Evolutionary conservation across 2,797 vertebrate genomes (phyloP).

Genomic region (Brachyalestes nurse): DNA sequence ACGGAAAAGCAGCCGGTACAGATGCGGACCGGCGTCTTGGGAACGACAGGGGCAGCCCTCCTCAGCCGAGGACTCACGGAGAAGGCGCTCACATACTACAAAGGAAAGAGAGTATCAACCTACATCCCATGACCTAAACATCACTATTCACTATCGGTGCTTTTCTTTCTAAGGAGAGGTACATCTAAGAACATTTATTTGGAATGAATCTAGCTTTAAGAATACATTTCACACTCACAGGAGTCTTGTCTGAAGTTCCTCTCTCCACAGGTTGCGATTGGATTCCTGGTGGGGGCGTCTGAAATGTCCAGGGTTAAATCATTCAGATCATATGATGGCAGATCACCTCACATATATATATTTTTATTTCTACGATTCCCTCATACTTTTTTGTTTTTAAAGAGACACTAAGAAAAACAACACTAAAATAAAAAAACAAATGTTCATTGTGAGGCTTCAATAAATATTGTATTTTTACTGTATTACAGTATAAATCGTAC

Average conservation of each 20-base stretch:
- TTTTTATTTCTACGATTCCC: not conserved
- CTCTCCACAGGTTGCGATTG: constrained; percentile 23
- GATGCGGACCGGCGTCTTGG: constrained; percentile 50
- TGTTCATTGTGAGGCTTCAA: too few relatives aligned
- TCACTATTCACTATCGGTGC: not conserved
- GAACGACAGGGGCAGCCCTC: constrained; percentile 44
- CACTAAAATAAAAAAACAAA: too few relatives aligned
- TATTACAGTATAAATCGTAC: too few relatives aligned
- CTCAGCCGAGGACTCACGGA: constrained; percentile 49
- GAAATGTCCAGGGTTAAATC: not conserved
- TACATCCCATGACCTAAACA: not conserved
- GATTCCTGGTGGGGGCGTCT: constrained; percentile 20
- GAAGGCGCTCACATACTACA: constrained; percentile 40
- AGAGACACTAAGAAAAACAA: too few relatives aligned
- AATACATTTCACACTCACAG: constrained; percentile 5
- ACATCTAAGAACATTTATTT: too few relatives aligned
- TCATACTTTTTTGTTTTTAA: not conserved
- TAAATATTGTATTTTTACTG: too few relatives aligned
- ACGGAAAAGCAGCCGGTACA: constrained; percentile 65
- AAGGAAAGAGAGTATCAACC: not conserved
- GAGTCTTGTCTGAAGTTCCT: constrained; percentile 4
- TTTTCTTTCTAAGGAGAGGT: too few relatives aligned
- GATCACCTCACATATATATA: not conserved
- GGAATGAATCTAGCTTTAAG: not conserved
- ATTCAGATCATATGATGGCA: not conserved